Evolutionary conservation across 2,113 vertebrate genomes (phyloP).

Genomic region (Ochotona princeps): DNA sequence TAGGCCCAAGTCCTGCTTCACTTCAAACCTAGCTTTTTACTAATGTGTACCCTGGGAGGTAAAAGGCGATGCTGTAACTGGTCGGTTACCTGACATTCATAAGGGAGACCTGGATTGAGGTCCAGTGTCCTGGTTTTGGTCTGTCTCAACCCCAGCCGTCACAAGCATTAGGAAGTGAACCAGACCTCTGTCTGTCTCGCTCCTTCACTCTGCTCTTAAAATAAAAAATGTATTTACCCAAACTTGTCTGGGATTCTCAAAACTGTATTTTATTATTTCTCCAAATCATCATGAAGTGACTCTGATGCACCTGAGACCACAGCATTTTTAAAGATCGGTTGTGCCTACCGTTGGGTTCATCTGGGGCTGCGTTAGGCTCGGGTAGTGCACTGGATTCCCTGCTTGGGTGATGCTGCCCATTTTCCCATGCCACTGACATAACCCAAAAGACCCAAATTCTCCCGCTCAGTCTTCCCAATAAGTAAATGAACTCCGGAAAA

Average conservation of each 20-base stretch:
- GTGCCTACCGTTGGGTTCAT: neutral
- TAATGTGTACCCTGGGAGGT: no score
- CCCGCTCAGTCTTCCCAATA: neutral
- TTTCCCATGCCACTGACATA: neutral
- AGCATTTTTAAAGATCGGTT: neutral
- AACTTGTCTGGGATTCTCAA: neutral
- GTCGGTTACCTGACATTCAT: no score
- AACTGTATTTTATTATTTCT: neutral
- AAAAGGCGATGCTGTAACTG: no score
- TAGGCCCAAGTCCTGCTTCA: no score
- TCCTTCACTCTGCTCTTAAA: no score
- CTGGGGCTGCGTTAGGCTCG: neutral
- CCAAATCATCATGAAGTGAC: neutral
- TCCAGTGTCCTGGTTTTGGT: no score
- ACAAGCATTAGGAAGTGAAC: no score
- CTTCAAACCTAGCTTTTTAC: no score
- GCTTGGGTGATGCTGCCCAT: neutral
- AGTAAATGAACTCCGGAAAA: neutral
- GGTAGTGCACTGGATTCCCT: neutral
- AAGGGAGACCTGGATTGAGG: no score
- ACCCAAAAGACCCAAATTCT: no score
- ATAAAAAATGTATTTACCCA: neutral
- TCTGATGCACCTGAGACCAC: neutral
- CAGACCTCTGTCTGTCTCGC: no score
- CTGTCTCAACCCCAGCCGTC: no score